Evolutionary conservation across 2,113 vertebrate genomes (phyloP), one percentile per base, ranked within the genome.

Genomic region (Peromyscus polionotus): DNA sequence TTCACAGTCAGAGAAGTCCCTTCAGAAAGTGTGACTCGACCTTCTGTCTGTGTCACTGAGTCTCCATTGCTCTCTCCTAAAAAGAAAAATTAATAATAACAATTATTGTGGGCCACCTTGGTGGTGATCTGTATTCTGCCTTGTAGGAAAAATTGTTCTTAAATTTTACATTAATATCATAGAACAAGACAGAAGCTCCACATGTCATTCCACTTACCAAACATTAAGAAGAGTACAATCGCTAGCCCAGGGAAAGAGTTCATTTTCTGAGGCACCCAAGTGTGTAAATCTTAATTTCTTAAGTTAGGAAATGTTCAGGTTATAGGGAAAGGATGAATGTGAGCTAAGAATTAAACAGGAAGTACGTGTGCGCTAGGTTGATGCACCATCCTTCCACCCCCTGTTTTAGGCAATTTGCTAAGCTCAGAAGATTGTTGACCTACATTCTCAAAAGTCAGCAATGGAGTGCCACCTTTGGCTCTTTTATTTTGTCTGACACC

Each of bases 11-110:
- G 59, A 33, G 65, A 45, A 28, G 3, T 0, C 33, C 51, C 19
- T 81, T 97, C 92, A 51, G 3, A 48, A 31, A 95, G 31, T n/a
- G 45, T 93, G 42, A 97, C 22, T 51, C 80, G 96, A 11, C 92
- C 85, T 94, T 88, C 36, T 1, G 22, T 92, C 92, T 97, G 96
- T 12, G 39, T 94, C 80, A 97, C 90, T 0, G 54, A 95, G 7
- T 96, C 51, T 92, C 75, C 95, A 42, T 65, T 79, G 51, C 39
- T 89, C 90, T 83, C 28, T 73, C 87, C 96, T 97, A 70, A n/a
- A 73, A 61, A 39, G 19, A 54, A 13, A 90, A 83, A 72, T 36
- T 39, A 88, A 10, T 54, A 72, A 6, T 24, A 70, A 16, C 20
- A 39, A 33, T 45, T 24, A 9, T 0, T 89, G 13, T n/a, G 28